Base-by-base conservation (phyloP, 2,888 invertebrate species). In the Eupithecia vulgata region DNA sequence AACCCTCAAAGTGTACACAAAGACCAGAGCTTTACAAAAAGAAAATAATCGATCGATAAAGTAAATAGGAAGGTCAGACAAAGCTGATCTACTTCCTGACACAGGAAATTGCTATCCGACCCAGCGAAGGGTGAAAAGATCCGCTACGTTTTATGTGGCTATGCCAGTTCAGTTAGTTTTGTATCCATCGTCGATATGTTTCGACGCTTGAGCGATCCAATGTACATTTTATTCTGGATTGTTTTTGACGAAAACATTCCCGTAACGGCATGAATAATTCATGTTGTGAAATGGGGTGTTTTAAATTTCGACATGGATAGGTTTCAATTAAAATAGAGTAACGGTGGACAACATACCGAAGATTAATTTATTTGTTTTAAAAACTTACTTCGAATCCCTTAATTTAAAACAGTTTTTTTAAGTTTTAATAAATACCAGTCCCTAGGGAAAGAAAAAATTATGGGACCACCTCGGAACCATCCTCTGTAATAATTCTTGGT, bases 81-180 rank as follows among this genome's bases (percentile, higher is more conserved):
- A 64, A 37, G 21, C 62, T 64, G n/a, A n/a, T 34, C 17, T 61
- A 37, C 37, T 40, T 65, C 37, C 35, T 21, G 67, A 67, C 4
- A 35, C 67, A 30, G 67, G 67, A 57, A 57, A 67, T 52, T 57
- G 52, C 35, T 52, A 35, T 35, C 21, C 35, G 67, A 65, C 40
- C 25, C 65, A 65, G 40, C 65, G 65, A 37, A 65, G 65, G 65
- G 65, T 40, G 25, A 65, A 61, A 34, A 37, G 13, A 40, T 64
- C 40, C 35, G 62, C 13, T 12, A 7, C 4, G 57, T 57, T 57
- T 2, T 21, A 21, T 21, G 25, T 2, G 25, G 57, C 57, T 25
- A 52, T 52, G 52, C 7, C 34, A 62, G 61, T 62, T 62, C 34
- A 62, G 61, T 62, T 62, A 64, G 30, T 37, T 64, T 64, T 64